Conservation (phyloP, 2,888 invertebrate species). For the Micoletzkya japonica region DNA sequence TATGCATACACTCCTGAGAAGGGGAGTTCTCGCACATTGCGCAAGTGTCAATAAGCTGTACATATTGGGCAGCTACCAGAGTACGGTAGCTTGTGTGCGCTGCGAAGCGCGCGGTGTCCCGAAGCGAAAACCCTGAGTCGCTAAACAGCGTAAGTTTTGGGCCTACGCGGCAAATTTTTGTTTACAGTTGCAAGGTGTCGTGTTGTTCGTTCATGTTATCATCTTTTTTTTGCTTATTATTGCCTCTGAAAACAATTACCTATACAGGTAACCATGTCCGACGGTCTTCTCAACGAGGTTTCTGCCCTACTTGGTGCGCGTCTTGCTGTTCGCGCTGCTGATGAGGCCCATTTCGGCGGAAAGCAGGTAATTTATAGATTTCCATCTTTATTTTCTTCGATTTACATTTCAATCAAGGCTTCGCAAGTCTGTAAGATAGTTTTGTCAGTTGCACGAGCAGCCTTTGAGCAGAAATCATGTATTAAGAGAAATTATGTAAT, state of each 20-base stretch:
- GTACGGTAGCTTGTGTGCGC: too few relatives aligned
- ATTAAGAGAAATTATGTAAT: too few relatives aligned
- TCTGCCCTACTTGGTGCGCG: conserved; percentile 38
- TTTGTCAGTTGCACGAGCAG: too few relatives aligned
- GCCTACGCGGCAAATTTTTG: neutral
- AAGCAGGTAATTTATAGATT: conserved; percentile 44
- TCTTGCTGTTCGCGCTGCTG: conserved; percentile 41
- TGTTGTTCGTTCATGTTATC: neutral
- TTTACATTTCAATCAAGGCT: too few relatives aligned
- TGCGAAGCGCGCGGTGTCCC: neutral
- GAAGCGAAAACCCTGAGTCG: neutral
- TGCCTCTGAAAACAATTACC: neutral
- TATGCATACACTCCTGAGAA: too few relatives aligned
- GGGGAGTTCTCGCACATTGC: too few relatives aligned
- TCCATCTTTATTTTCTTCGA: too few relatives aligned
- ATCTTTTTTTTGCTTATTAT: neutral
- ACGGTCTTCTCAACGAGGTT: conserved; percentile 46
- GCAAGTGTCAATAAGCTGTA: too few relatives aligned
- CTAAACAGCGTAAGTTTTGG: conserved; percentile 12
- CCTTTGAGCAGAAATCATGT: too few relatives aligned
- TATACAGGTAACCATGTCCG: conserved; percentile 45
- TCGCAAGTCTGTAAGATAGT: too few relatives aligned
- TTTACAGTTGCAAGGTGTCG: neutral
- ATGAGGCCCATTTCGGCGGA: conserved; percentile 45
- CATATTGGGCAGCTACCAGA: too few relatives aligned